phyloP scores from a whole-genome alignment of 2,113 vertebrate genomes.

The Noctilio leporinus region DNA sequence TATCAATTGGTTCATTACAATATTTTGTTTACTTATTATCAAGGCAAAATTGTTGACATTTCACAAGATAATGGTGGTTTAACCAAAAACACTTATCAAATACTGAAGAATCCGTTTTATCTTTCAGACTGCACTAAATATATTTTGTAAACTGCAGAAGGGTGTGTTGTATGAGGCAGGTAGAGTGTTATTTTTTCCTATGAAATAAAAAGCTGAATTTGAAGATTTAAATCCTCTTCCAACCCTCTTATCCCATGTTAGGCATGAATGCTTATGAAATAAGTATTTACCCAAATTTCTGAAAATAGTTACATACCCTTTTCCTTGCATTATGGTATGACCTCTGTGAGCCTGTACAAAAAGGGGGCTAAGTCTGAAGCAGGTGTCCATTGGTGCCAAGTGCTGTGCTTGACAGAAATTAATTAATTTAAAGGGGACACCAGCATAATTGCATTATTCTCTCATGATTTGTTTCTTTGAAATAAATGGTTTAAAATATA shows the following conservation, averaged over 20 bases:
- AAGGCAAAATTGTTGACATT: constrained; percentile 10
- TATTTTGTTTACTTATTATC: background rate
- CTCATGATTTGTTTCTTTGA: background rate
- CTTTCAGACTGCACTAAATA: background rate
- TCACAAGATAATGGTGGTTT: background rate
- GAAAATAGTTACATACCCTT: background rate
- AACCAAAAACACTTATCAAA: background rate
- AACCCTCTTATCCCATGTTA: background rate
- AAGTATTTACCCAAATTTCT: background rate
- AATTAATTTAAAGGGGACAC: background rate
- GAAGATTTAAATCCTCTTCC: background rate
- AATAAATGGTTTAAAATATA: background rate
- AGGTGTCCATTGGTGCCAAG: background rate
- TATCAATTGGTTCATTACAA: background rate
- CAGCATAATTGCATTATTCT: background rate
- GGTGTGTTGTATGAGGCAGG: background rate
- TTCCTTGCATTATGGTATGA: background rate
- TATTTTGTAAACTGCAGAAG: background rate
- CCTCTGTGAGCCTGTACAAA: background rate
- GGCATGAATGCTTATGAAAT: background rate
- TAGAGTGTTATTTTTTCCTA: background rate
- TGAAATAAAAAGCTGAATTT: background rate
- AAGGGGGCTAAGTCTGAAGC: accelerated
- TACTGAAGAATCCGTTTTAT: background rate
- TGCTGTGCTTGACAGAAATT: background rate